These are phyloP conservation scores for Acanthurus tractus DNA, from an alignment of 2,797 vertebrate genomes.

Conservation along the genomic window DNA sequence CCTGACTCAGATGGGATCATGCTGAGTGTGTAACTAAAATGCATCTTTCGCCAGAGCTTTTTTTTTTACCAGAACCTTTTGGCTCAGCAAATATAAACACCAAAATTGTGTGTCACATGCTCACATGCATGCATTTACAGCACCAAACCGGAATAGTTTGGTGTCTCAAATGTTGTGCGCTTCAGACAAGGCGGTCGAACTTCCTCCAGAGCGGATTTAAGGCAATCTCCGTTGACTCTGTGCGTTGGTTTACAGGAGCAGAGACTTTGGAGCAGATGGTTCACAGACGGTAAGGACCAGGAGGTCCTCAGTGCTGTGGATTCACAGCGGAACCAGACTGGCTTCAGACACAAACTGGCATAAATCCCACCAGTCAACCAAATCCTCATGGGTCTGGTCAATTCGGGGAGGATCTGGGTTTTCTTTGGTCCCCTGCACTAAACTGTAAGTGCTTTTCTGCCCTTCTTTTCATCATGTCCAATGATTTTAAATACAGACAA, in stretches of 20 bases:
- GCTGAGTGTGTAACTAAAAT: conserved; percentile 72
- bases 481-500: conserved; percentile 55
- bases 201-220: conserved; percentile 76
- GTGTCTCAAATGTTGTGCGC: conserved; percentile 50
- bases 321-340: conserved; percentile 70
- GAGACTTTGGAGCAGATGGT: conserved; percentile 78
- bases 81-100: conserved; percentile 72
- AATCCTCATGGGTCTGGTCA: conserved; percentile 62
- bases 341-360: conserved; percentile 74
- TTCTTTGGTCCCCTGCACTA: conserved; percentile 55
- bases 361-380: conserved; percentile 64
- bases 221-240: conserved; percentile 67
- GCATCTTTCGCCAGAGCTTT: conserved; percentile 61
- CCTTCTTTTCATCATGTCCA: conserved; percentile 60
- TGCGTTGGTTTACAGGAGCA: conserved; percentile 74
- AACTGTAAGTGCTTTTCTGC: conserved; percentile 57
- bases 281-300: conserved; percentile 72
- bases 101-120: conserved; percentile 62
- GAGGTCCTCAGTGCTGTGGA: conserved; percentile 61
- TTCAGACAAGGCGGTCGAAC: conserved; percentile 63
- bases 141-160: conserved; percentile 53
- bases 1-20: conserved; percentile 73
- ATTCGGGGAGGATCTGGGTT: conserved; percentile 58
- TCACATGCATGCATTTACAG: conserved; percentile 57
- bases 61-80: conserved; percentile 49